These are phyloP conservation scores for Falco rusticolus DNA, from an alignment of 2,797 vertebrate species.

Conservation along the genomic window DNA sequence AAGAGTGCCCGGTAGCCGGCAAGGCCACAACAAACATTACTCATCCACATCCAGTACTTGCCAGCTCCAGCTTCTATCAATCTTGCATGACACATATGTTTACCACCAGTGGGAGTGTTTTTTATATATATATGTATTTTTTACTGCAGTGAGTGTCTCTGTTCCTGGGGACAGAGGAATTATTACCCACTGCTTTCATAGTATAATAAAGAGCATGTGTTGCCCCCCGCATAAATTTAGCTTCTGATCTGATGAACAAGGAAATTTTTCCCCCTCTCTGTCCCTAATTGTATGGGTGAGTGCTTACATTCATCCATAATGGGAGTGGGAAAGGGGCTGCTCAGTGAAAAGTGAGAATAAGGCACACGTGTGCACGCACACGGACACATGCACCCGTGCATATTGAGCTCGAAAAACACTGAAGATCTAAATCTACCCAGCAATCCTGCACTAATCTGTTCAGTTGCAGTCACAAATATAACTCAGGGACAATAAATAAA, in stretches of 20 bases:
- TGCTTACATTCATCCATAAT: neutral
- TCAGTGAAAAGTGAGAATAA: neutral
- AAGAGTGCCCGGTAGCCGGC: neutral
- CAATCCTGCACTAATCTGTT: neutral
- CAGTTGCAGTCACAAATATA: neutral
- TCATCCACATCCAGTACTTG: conserved; percentile 22
- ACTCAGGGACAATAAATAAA: conserved; percentile 49
- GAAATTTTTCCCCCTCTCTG: neutral
- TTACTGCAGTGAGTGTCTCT: conserved; percentile 17
- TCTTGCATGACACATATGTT: conserved; percentile 30
- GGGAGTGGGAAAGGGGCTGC: neutral
- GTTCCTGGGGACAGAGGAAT: conserved; percentile 27
- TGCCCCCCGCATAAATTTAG: conserved; percentile 17
- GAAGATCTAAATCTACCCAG: neutral
- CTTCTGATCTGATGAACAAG: conserved; percentile 9
- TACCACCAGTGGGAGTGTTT: conserved; percentile 41
- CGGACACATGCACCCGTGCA: neutral
- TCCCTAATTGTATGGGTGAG: neutral
- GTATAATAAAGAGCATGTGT: conserved; percentile 12
- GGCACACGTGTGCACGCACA: neutral
- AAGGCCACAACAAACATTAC: conserved; percentile 42
- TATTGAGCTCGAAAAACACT: neutral
- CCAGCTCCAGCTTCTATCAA: conserved; percentile 45
- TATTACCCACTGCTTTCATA: neutral
- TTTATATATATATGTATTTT: neutral